Percentiles rank a stretch among this genome's conserved stretches.
Conservation (phyloP, 1,140 invertebrate genomes). For the Bombus confusus region DNA sequence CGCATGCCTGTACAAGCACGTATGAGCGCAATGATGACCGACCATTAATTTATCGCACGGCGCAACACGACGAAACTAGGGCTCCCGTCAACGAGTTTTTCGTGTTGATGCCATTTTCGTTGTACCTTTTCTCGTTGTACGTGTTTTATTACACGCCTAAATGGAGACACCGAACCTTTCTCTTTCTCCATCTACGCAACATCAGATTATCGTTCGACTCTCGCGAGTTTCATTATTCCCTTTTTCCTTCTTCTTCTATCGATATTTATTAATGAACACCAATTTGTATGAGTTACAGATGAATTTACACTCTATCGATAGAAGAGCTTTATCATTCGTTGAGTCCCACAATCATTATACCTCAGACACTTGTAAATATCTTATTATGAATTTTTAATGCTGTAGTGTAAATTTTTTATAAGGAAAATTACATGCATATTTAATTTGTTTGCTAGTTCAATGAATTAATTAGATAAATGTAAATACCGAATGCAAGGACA, state of each 20-base stretch:
- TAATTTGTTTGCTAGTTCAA: too few relatives aligned
- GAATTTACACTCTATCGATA: neutral
- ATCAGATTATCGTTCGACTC: neutral
- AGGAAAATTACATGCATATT: too few relatives aligned
- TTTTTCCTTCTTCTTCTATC: neutral
- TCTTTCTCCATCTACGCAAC: neutral
- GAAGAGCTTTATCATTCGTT: neutral
- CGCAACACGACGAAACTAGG: slow-evolving; percentile 55
- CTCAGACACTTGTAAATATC: neutral
- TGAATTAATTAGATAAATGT: too few relatives aligned
- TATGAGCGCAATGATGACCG: slow-evolving; percentile 65
- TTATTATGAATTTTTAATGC: too few relatives aligned
- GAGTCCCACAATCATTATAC: neutral
- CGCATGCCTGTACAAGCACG: slow-evolving; percentile 45
- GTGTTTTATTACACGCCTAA: slow-evolving; percentile 57
- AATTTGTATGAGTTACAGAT: neutral
- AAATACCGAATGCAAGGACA: too few relatives aligned
- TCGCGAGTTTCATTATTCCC: too few relatives aligned
- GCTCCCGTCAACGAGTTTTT: slow-evolving; percentile 65
- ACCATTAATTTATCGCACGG: slow-evolving; percentile 70
- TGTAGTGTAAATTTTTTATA: too few relatives aligned
- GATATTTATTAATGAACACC: neutral
- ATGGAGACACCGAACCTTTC: slow-evolving; percentile 46
- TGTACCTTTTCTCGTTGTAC: slow-evolving; percentile 36
- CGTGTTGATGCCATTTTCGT: slow-evolving; percentile 62